These are phyloP conservation scores for Nowickia ferox DNA, from an alignment of 2,888 invertebrate species.

Conservation along the genomic window DNA sequence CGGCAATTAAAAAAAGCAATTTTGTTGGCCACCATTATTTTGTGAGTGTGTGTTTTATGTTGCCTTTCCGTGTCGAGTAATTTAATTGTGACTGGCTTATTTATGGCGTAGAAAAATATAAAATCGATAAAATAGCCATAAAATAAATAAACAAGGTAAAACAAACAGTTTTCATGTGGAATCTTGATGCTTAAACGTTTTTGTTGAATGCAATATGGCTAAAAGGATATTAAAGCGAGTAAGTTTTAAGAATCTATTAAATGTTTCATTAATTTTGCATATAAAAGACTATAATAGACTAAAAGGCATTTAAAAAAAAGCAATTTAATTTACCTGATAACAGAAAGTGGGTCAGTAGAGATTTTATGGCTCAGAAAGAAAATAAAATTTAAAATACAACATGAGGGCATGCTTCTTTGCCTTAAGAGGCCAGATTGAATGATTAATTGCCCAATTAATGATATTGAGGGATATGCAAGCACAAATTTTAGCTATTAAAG, in stretches of 20 bases:
- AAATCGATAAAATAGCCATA: conserved; percentile 26
- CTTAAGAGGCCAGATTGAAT: background rate
- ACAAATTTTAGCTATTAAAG: too few relatives aligned
- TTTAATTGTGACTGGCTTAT: conserved; percentile 20
- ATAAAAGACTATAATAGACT: background rate
- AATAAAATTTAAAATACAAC: background rate
- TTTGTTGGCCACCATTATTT: background rate
- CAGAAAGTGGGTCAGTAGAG: background rate
- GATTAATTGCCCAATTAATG: background rate
- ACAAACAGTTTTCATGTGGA: background rate
- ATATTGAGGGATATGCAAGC: too few relatives aligned
- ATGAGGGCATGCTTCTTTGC: background rate
- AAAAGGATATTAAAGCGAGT: background rate
- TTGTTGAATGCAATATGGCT: background rate
- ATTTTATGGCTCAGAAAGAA: background rate
- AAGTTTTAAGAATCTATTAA: conserved; percentile 6
- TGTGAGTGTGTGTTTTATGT: background rate
- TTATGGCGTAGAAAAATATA: conserved; percentile 21
- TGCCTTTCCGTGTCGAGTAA: background rate
- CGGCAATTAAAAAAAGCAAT: background rate
- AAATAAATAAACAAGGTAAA: conserved; percentile 20
- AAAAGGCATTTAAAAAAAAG: background rate
- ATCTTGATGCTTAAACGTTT: background rate
- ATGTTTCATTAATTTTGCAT: conserved; percentile 9
- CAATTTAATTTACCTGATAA: background rate